These are phyloP conservation scores for Cyanoramphus novaezelandiae DNA, from an alignment of 2,113 vertebrate genomes.

Conservation along the genomic window DNA sequence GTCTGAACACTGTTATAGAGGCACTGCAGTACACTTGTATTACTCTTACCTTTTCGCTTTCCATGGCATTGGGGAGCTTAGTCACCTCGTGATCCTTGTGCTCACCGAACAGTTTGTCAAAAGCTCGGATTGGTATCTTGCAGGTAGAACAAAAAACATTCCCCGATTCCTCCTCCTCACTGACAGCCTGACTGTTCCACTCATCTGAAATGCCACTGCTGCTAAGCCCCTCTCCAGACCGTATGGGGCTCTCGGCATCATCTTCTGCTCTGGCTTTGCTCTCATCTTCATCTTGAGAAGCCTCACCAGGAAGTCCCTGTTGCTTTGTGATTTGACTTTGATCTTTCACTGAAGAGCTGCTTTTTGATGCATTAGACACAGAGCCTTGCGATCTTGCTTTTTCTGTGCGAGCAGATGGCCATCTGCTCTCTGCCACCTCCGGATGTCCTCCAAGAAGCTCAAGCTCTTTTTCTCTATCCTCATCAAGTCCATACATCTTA, in stretches of 20 bases:
- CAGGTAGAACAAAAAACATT: constrained; percentile 80
- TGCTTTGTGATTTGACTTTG: not conserved
- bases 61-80: constrained; percentile 64
- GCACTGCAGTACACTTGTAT: not conserved
- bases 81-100: constrained; percentile 77
- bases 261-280: constrained; percentile 33
- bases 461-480: constrained; percentile 69
- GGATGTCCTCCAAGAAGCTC: constrained; percentile 27
- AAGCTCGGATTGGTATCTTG: constrained; percentile 68
- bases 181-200: constrained; percentile 17
- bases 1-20: not conserved
- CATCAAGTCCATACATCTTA: constrained; percentile 72
- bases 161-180: constrained; percentile 61
- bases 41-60: constrained; percentile 77
- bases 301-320: not conserved
- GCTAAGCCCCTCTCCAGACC: constrained; percentile 47
- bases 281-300: constrained; percentile 2
- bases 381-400: not conserved
- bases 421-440: not conserved
- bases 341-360: not conserved
- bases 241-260: not conserved
- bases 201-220: constrained; percentile 47
- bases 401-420: not conserved
- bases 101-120: constrained; percentile 54
- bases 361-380: not conserved